These are phyloP conservation scores for Enteromius trimaculatus DNA, from an alignment of 2,797 vertebrate species.

Conservation along the genomic window DNA sequence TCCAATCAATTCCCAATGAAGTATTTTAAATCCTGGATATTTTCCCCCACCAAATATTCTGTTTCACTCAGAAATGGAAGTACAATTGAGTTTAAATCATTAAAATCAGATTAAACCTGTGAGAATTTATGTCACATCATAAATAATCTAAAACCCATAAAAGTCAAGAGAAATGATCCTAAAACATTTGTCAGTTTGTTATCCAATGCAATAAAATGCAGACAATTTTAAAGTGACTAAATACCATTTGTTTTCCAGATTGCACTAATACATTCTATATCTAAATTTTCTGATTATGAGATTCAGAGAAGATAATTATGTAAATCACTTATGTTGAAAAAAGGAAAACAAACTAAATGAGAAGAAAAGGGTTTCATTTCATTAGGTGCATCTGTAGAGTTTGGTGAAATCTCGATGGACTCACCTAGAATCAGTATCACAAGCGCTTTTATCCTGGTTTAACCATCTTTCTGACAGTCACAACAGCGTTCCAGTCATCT, in stretches of 20 bases:
- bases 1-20: background rate
- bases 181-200: background rate
- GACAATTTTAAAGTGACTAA: background rate
- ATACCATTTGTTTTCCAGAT: background rate
- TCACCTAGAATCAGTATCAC: conserved; percentile 42
- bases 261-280: background rate
- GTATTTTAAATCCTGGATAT: too few relatives aligned
- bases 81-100: too few relatives aligned
- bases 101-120: background rate
- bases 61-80: background rate
- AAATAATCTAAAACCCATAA: background rate
- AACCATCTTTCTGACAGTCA: conserved; percentile 26
- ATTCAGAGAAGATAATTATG: conserved; percentile 7
- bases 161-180: background rate
- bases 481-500: background rate
- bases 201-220: background rate
- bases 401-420: conserved; percentile 20
- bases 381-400: conserved; percentile 24
- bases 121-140: background rate
- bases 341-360: conserved; percentile 2
- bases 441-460: conserved; percentile 33
- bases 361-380: conserved; percentile 26
- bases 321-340: background rate
- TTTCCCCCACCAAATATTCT: background rate
- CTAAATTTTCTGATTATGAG: background rate